phyloP scores from a whole-genome alignment of 2,113 vertebrate genomes.

The Nothoprocta perdicaria region DNA sequence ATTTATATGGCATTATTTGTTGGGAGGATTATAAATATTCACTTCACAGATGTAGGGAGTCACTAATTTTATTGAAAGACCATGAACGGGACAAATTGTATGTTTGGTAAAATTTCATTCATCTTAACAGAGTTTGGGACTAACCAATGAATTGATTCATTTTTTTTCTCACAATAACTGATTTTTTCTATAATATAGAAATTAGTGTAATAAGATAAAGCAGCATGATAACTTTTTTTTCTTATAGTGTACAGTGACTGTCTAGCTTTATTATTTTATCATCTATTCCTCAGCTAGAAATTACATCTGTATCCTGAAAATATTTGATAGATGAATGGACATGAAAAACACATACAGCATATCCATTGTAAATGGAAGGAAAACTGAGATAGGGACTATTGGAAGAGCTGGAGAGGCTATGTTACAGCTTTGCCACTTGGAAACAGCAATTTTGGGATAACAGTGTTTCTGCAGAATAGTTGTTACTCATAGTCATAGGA shows the following conservation, averaged over 20 bases:
- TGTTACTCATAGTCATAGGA: neutral
- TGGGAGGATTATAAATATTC: neutral
- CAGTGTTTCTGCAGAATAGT: neutral
- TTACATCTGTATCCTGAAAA: neutral
- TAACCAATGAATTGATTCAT: too few relatives aligned
- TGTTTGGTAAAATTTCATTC: neutral
- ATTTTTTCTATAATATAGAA: neutral
- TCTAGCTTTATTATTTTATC: neutral
- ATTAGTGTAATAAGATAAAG: neutral
- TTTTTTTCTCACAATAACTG: too few relatives aligned
- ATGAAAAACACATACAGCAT: neutral
- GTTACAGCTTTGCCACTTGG: neutral
- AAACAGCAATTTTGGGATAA: neutral
- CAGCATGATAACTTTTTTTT: rapidly evolving
- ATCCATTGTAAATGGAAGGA: neutral
- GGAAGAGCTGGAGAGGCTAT: neutral
- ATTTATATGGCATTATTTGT: neutral
- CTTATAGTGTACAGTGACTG: neutral
- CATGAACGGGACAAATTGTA: neutral
- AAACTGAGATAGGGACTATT: neutral
- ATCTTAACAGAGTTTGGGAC: neutral
- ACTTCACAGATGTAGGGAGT: neutral
- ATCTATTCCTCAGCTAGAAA: neutral
- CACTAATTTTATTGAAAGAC: neutral
- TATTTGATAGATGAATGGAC: neutral